Base-by-base conservation (phyloP, 2,113 vertebrate species). In the Propithecus coquereli region DNA sequence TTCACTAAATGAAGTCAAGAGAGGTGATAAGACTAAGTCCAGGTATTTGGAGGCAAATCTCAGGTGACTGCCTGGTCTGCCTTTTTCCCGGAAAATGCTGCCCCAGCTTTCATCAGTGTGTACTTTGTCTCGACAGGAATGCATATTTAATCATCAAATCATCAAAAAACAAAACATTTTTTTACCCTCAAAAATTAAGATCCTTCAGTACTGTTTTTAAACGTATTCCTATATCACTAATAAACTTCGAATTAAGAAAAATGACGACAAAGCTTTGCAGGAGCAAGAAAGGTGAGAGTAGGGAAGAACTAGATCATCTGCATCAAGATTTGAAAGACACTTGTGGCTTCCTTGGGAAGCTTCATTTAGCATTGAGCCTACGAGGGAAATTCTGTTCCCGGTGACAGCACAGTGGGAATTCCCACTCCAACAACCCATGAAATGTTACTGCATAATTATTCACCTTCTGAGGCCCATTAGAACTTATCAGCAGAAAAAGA, bases 371-470 rank as follows among this genome's bases (percentile, higher is more conserved):
- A 70, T 80, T 20, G 87, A 91, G 77, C 34, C 6, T 57, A 71
- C 45, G 3, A 40, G 70, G 90, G 91, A 91, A 92, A 86, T 96
- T 94, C 82, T 95, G 97, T 79, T 97, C 96, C 87, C 89, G 74
- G 83, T 77, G 95, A 91, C 97, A 95, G 96, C 95, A 12, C 98
- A 57, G 98, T 93, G 97, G 97, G 96, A 97, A 97, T 97, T 96
- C 97, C 93, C 94, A 94, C 83, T 96, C 97, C 97, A 97, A 96
- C 98, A 98, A 97, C 86, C 97, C 97, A 96, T 98, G 98, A 98
- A 97, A 98, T 97, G 97, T 97, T 98, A 95, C 97, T 97, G 98
- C 96, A 97, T 98, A 98, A 98, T 97, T 97, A 98, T 97, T 97
- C 97, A 97, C 98, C 97, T 97, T 98, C 97, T 84, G 97, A 96